Conservation (phyloP, 1,140 invertebrate genomes). For the Drosophila bifasciata region DNA sequence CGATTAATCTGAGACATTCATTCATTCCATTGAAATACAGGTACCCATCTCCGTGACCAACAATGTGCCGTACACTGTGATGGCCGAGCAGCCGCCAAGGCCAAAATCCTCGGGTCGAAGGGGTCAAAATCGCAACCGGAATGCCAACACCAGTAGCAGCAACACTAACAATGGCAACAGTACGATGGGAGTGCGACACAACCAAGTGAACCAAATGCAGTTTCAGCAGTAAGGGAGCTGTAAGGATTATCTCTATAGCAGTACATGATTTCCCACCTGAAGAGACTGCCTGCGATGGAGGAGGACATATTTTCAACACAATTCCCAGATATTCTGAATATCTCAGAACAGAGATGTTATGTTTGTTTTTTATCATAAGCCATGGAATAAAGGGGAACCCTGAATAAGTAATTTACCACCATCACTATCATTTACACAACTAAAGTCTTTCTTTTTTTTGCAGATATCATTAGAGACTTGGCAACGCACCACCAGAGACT, state of each 20-base stretch:
- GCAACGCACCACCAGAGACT: no score
- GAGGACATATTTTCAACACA: constrained; percentile 5
- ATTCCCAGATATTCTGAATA: no score
- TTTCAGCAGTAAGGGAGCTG: constrained; percentile 48
- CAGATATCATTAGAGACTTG: no score
- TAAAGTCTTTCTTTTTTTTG: no score
- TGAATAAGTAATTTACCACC: no score
- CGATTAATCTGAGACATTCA: neutral
- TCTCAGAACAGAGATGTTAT: no score
- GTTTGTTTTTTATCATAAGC: no score
- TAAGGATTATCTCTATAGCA: no score
- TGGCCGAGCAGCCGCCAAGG: constrained; percentile 58
- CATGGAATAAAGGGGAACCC: no score
- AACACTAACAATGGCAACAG: constrained; percentile 28
- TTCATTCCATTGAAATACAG: constrained; percentile 11
- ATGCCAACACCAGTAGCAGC: constrained; percentile 27
- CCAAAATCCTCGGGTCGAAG: constrained; percentile 51
- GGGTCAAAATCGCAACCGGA: constrained; percentile 31
- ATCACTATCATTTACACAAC: no score
- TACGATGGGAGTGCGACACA: constrained; percentile 42
- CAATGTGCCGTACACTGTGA: constrained; percentile 32
- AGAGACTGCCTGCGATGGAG: constrained; percentile 37
- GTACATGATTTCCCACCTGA: constrained; percentile 1
- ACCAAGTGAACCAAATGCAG: constrained; percentile 48
- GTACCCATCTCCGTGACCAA: constrained; percentile 59